Percentiles rank a stretch among this genome's conserved stretches.
Conservation (phyloP, 2,888 invertebrate species). For the Furcula furcula region DNA sequence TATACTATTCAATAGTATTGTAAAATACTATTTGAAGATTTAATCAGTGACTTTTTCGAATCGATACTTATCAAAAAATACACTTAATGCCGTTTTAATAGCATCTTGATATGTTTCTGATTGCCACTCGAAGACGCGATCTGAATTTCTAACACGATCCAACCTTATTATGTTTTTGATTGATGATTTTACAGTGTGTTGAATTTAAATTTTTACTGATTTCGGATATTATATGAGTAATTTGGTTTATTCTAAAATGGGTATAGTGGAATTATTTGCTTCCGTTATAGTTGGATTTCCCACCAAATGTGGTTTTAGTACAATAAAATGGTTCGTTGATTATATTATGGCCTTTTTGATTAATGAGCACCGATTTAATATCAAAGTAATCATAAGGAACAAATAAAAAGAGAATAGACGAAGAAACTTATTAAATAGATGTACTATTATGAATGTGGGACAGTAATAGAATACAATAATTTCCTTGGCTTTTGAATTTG, state of each 20-base stretch:
- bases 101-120: slow-evolving; percentile 70
- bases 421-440: too few relatives aligned
- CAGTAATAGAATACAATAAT: too few relatives aligned
- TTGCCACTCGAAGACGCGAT: slow-evolving; percentile 55
- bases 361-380: too few relatives aligned
- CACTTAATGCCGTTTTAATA: slow-evolving; percentile 70
- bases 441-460: too few relatives aligned
- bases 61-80: slow-evolving; percentile 63
- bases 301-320: too few relatives aligned
- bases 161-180: slow-evolving; percentile 51
- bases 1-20: too few relatives aligned
- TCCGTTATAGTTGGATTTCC: slow-evolving; percentile 10
- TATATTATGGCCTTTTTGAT: too few relatives aligned
- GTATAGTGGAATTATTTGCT: slow-evolving; percentile 8
- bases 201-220: slow-evolving; percentile 37
- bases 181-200: slow-evolving; percentile 45
- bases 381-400: too few relatives aligned
- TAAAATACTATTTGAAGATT: slow-evolving; percentile 54
- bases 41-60: slow-evolving; percentile 56
- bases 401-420: too few relatives aligned
- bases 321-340: too few relatives aligned
- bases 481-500: too few relatives aligned
- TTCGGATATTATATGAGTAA: slow-evolving; percentile 21
- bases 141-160: slow-evolving; percentile 41
- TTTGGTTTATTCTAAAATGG: slow-evolving; percentile 3